Conservation (phyloP, 2,113 vertebrate genomes). For the Equus przewalskii region DNA sequence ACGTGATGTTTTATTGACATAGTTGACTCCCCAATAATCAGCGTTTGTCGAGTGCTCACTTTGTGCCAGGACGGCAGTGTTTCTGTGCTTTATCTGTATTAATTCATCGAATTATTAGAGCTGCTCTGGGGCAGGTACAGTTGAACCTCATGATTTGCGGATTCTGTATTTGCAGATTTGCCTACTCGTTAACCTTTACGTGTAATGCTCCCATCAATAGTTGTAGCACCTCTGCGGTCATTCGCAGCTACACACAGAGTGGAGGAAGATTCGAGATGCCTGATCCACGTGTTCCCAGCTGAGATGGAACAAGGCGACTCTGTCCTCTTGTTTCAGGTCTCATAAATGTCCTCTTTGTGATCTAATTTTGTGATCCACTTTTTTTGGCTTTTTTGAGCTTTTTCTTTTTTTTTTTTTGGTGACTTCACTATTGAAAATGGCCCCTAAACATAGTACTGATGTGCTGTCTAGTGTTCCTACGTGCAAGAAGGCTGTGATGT, state of each 20-base stretch:
- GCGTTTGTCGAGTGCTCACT: too few relatives aligned
- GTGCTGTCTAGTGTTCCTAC: not conserved
- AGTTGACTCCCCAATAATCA: not conserved
- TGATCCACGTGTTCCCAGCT: not conserved
- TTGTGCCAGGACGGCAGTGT: not conserved
- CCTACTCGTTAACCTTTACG: not conserved
- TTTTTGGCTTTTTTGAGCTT: not conserved
- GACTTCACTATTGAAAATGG: not conserved
- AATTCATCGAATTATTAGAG: not conserved
- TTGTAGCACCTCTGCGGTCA: not conserved
- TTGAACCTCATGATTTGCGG: not conserved
- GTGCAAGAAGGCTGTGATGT: not conserved
- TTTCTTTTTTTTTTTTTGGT: not conserved
- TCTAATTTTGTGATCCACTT: not conserved
- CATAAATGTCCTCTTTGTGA: not conserved
- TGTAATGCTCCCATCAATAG: not conserved
- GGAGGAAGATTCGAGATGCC: not conserved
- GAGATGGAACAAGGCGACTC: not conserved
- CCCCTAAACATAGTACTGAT: too few relatives aligned
- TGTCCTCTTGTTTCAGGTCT: not conserved
- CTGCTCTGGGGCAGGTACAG: not conserved
- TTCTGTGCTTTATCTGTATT: not conserved
- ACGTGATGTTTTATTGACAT: not conserved
- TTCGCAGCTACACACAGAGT: not conserved
- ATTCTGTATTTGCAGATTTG: not conserved